Base-by-base conservation (phyloP, 2,113 vertebrate genomes). In the Monarcha castaneiventris region DNA sequence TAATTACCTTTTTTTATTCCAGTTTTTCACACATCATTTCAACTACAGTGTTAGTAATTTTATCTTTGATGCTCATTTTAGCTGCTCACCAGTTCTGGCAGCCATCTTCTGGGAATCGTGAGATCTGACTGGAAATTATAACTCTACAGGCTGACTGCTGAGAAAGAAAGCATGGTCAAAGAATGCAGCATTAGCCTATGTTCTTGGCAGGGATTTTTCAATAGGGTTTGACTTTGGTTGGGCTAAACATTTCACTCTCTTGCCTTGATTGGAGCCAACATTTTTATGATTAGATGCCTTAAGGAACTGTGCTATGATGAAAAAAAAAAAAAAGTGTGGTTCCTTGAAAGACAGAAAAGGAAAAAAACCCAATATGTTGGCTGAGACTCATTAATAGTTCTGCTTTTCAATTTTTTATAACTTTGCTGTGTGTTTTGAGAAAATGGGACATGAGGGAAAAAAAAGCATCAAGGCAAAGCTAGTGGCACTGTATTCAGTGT, bases 401-500 rank as follows among this genome's bases (percentile, higher is more conserved):
- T 82, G n/a, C 75, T 71, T 83, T 87, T 96, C 71, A 96, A 48
- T 81, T 93, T 96, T 96, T 92, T 78, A 71, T 58, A 85, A 84
- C 33, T 90, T 94, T 86, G 18, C 30, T 87, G 39, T 63, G 55
- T 69, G 54, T 78, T 93, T 76, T 32, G 46, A 62, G 54, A 90
- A 91, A 90, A 93, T 49, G 54, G 69, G 61, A 59, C 23, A 30
- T 12, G 16, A 69, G 6, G 2, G 10, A 22, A 33, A 27, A 63
- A 78, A 71, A 52, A 77, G 52, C 63, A 68, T 35, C 37, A 72
- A 92, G 84, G 80, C 73, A 90, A 76, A 92, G 51, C 54, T 63
- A 22, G 23, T n/a, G 52, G 83, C 67, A 43, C 15, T 49, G 48
- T 52, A 48, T 84, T 72, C 39, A 51, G 17, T 43, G 22, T 43